Base-by-base conservation (phyloP, 2,113 vertebrate genomes). In the Corythornis madagascariensis region DNA sequence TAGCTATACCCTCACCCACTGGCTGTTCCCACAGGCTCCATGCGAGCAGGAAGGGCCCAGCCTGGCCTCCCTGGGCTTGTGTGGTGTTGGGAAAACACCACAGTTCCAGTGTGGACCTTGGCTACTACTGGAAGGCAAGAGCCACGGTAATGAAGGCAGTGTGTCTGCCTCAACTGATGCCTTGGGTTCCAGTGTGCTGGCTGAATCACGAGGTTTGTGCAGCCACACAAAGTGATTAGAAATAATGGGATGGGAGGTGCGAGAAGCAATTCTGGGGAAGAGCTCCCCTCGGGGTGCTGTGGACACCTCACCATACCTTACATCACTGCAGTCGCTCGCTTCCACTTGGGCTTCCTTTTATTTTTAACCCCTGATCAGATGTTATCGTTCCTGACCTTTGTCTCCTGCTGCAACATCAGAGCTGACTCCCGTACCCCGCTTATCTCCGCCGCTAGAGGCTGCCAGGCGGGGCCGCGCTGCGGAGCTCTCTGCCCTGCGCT, bases 311-410 rank as follows among this genome's bases (percentile, higher is more conserved):
- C 50, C 14, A 0, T 42, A 29, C 71, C 61, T 67, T 3, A 10
- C 4, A 7, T 48, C 52, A 9, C 64, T 4, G 0, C 11, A 5
- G 33, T n/a, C 73, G 59, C 31, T 43, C 3, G 0, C 56, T 60
- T 52, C 93, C 74, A 20, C 50, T 86, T 2, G 57, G 2, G 29
- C 43, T 71, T 48, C 73, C 74, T 79, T 89, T 83, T 90, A 91
- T 96, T 95, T 97, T 93, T 89, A 94, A 38, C 80, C 79, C 35
- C 78, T 0, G 78, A 70, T 91, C 88, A 59, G 95, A 69, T 89
- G 71, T 7, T 28, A 52, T 94, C 77, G 0, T 69, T 61, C 7
- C 86, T 65, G 35, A 77, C 94, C 90, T 93, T 73, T 63, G 88
- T n/a, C 72, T 89, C 82, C 74, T 3, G 74, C 94, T 83, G 90